Conservation (phyloP, 2,888 invertebrate genomes). For the Trichogramma evanescens region DNA sequence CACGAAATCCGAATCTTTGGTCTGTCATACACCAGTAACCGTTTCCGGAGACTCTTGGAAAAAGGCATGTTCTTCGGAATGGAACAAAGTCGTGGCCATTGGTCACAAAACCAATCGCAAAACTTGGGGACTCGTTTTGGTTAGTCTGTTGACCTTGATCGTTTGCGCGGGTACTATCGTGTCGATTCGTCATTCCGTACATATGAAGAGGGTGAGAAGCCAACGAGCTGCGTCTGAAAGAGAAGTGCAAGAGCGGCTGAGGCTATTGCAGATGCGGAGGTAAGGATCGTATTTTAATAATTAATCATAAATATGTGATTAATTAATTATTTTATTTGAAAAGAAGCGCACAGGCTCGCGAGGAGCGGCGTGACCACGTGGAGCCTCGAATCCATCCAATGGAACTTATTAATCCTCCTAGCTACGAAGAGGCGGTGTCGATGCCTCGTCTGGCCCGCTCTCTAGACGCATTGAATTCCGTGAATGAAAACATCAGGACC, state of each 20-base stretch:
- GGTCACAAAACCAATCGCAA: conserved; percentile 19
- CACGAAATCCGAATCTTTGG: conserved; percentile 51
- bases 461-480: conserved; percentile 36
- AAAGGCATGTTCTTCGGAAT: conserved; percentile 57
- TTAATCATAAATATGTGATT: neutral
- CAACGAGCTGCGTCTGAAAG: conserved; percentile 54
- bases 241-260: conserved; percentile 53
- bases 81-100: conserved; percentile 47
- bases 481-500: conserved; percentile 17
- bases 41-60: conserved; percentile 63
- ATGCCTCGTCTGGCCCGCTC: conserved; percentile 60
- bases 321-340: neutral
- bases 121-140: conserved; percentile 36
- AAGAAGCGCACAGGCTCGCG: conserved; percentile 31
- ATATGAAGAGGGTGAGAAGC: conserved; percentile 50
- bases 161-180: conserved; percentile 53
- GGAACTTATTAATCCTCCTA: conserved; percentile 64
- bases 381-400: conserved; percentile 53
- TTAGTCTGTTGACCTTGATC: conserved; percentile 43
- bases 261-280: conserved; percentile 47
- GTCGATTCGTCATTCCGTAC: conserved; percentile 53
- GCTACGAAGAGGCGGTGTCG: conserved; percentile 69
- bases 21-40: conserved; percentile 61
- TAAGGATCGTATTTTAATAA: conserved; percentile 28
- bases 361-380: conserved; percentile 25